Base-by-base conservation (phyloP, 2,113 vertebrate species). In the Azemiops feae region DNA sequence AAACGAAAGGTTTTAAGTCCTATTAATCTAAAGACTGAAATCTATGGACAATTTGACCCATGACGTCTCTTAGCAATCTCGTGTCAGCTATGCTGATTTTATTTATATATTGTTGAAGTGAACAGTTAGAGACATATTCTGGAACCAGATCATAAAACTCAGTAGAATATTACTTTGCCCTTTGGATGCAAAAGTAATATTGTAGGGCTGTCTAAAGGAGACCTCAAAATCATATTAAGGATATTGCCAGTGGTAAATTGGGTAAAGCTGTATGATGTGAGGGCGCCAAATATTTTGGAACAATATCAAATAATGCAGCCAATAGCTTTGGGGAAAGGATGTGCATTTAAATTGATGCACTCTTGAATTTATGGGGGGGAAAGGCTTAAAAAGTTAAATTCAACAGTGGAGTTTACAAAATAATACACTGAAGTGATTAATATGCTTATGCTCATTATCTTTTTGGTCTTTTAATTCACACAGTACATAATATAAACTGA, bases 71-170 rank as follows among this genome's bases (percentile, higher is more conserved):
- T 50, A 86, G 55, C 85, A 92, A 87, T 92, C 27, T 52, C 20
- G 34, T 18, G 11, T 60, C 18, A 69, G 50, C 8, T 64, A 50
- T 52, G 55, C 27, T 92, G 57, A 50, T 92, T 52, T 88, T 69
- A 64, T 88, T 91, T 55, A 86, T 58, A 91, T 81, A 47, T 91
- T 60, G 50, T 87, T 43, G 45, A 92, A 92, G 55, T 64, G 5
- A 64, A 87, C 55, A 64, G 39, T 92, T 87, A 87, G 22, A 87
- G 27, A 16, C 55, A 58, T 20, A 60, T 91, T 57, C 43, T 92
- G 85, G 45, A 69, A 53, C 27, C 85, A 92, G 45, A 53, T 88
- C 47, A 64, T 88, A 92, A 25, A n/a, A 64, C n/a, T 52, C 4
- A 52, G 27, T 87, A 14, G 47, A 47, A 8, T 45, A 88, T 81